These are phyloP conservation scores for Accipiter virgatus DNA, from an alignment of 2,113 vertebrate genomes.

Conservation along the genomic window DNA sequence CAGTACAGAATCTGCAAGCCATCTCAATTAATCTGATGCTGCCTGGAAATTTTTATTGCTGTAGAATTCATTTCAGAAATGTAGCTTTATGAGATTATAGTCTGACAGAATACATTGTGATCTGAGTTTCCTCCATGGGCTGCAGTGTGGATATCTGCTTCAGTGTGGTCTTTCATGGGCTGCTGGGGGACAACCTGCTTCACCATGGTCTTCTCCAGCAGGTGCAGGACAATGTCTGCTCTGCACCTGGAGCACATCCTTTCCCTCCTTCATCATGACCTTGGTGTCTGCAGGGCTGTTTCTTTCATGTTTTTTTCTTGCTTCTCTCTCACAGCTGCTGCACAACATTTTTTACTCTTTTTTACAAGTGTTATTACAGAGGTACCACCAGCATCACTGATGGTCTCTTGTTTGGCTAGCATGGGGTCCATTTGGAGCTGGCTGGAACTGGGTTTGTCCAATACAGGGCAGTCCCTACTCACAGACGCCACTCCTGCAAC, in stretches of 20 bases:
- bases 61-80: neutral
- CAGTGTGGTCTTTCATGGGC: neutral
- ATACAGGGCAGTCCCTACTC: neutral
- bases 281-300: neutral
- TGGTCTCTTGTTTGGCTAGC: neutral
- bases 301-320: neutral
- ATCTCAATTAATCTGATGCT: neutral
- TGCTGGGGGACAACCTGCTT: neutral
- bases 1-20: neutral
- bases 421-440: neutral
- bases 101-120: neutral
- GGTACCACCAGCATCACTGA: fast-evolving
- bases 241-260: neutral
- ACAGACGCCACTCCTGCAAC: neutral
- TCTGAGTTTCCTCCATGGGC: neutral
- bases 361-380: neutral
- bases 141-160: neutral
- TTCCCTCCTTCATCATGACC: neutral
- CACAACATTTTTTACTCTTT: neutral
- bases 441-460: neutral
- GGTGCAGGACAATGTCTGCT: neutral
- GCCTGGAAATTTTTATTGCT: neutral
- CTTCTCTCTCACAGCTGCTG: neutral
- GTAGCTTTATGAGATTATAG: neutral
- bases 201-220: neutral